Evolutionary conservation across 2,797 vertebrate species (phyloP), one percentile per base, ranked within the genome.

Genomic region (Melanotaenia parkinsoni): DNA sequence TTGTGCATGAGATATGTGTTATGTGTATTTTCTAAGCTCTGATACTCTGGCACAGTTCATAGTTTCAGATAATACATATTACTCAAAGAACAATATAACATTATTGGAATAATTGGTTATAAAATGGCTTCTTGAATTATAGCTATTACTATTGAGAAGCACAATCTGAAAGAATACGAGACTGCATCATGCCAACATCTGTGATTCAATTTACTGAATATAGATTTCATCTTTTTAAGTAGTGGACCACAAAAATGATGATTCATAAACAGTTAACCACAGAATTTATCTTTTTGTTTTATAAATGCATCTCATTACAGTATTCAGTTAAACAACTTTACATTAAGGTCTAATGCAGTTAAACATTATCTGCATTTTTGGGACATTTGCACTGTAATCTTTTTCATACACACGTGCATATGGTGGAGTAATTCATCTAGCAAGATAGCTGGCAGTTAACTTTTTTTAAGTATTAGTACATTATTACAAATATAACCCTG

Each of bases 191-290:
- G n/a, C n/a, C n/a, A 10, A 72, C 30, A 24, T 47, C 20, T 28
- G 63, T 56, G 35, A 37, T 65, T 11, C 40, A 53, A 74, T 67
- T 63, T 78, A 53, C 57, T 67, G 67, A 67, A 67, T 67, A 33
- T 76, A 58, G 62, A 47, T 69, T 77, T 70, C 62, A 79, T 80
- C 76, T 24, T 73, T 80, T 65, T 79, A 45, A 74, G 67, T 51
- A 14, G 35, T 57, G 60, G 62, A 74, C 59, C 50, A 47, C 56
- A 65, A 43, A 68, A 58, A 75, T 78, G 54, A 69, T 74, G 79
- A 53, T 58, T 77, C 35, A 57, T 79, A 77, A 67, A 80, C 40
- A 68, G 43, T 65, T 58, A 50, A 50, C 20, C 63, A 67, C 67
- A 80, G 1, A 68, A 71, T 3, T 54, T 63, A 37, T 58, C 11